phyloP scores from a whole-genome alignment of 1,140 invertebrate genomes.

The Calephelis virginiensis region DNA sequence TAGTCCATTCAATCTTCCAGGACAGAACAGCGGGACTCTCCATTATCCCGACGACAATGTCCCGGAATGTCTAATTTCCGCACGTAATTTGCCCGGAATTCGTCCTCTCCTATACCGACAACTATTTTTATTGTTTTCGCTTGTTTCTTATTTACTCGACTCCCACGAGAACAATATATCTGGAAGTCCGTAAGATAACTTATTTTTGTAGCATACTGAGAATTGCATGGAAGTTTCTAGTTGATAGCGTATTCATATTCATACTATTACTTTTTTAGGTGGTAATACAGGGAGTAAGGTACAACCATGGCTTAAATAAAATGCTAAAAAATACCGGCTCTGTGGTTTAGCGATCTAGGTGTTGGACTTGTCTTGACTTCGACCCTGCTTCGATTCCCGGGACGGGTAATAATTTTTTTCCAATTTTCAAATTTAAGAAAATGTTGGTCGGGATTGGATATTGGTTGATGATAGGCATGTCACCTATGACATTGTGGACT shows the following conservation, averaged over 20 bases:
- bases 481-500: too few species aligned
- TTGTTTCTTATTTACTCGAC: constrained; percentile 67
- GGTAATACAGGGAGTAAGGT: too few species aligned
- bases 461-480: too few species aligned
- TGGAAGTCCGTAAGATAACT: constrained; percentile 57
- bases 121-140: constrained; percentile 76
- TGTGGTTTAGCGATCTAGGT: too few species aligned
- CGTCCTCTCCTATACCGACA: constrained; percentile 62
- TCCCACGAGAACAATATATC: constrained; percentile 63
- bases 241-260: constrained; percentile 22
- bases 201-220: constrained; percentile 62
- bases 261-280: too few species aligned
- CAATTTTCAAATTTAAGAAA: too few species aligned
- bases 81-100: constrained; percentile 74
- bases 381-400: too few species aligned
- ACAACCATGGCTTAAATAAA: too few species aligned
- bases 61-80: constrained; percentile 74
- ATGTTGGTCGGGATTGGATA: too few species aligned
- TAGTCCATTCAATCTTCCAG: constrained; percentile 16
- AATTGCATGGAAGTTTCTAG: constrained; percentile 57
- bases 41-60: constrained; percentile 66
- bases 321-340: too few species aligned
- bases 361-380: too few species aligned
- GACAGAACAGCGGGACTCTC: constrained; percentile 50
- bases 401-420: too few species aligned